A percentile compares a stretch with the other conserved stretches of the same genome.
Evolutionary conservation across 2,888 invertebrate genomes (phyloP).

Genomic region (Acheta domesticus): DNA sequence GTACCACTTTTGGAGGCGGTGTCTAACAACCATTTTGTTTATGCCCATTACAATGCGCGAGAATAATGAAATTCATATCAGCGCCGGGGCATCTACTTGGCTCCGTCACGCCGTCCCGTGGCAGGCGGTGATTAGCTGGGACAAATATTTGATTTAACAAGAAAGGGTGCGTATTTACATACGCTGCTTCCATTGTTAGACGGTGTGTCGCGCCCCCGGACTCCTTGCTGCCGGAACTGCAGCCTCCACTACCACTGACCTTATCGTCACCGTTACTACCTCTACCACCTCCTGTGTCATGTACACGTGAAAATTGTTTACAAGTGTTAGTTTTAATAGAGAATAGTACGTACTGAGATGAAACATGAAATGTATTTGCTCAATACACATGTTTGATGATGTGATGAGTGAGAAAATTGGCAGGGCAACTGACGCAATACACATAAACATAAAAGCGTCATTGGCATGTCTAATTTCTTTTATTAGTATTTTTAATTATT

Average conservation of each 20-base stretch:
- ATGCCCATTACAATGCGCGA: slow-evolving; percentile 5
- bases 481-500: too few relatives aligned
- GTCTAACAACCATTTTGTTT: background rate
- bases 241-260: background rate
- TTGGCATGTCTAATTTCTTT: too few relatives aligned
- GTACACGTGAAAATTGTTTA: too few relatives aligned
- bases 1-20: too few relatives aligned
- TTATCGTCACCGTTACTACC: background rate
- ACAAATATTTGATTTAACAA: slow-evolving; percentile 10
- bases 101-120: background rate
- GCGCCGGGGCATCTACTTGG: background rate
- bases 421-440: too few relatives aligned
- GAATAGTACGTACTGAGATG: too few relatives aligned
- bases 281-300: too few relatives aligned
- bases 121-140: background rate
- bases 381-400: too few relatives aligned
- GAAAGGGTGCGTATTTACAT: slow-evolving; percentile 1
- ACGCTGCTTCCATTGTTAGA: slow-evolving; percentile 18
- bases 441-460: too few relatives aligned
- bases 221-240: background rate
- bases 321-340: too few relatives aligned
- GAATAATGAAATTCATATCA: slow-evolving; percentile 10
- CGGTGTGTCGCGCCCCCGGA: background rate
- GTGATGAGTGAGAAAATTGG: too few relatives aligned
- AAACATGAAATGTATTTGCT: too few relatives aligned